Evolutionary conservation across 2,888 invertebrate genomes (phyloP), one percentile per base, ranked within the genome.

Genomic region (Odontocolon sp.): DNA sequence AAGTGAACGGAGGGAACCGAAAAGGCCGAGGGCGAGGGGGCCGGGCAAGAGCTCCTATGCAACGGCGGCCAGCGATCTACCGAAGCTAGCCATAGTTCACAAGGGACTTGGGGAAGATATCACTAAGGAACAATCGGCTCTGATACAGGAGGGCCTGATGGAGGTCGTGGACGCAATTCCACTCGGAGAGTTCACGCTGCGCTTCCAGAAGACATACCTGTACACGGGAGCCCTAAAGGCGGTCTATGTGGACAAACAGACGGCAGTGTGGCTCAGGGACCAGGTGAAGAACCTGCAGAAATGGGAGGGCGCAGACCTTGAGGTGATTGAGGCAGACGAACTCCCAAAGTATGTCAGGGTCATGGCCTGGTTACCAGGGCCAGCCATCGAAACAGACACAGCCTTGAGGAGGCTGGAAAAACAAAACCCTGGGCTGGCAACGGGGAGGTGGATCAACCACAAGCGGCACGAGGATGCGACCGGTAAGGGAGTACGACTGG

Each of bases 381-480:
- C 50, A 8, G 14, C 38, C 1, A 16, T 21, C 1, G 54, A 50
- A n/a, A 66, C 52, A 3, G 14, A 14, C 23, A 28, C 72, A 57
- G 38, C 68, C 26, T 33, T 80, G 14, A 6, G 64, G 16, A 68
- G 74, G 18, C 61, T 80, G 36, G 70, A 63, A 8, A 40, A 50
- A 16, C 78, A 72, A 3, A 79, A 74, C 36, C 11, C 72, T 8
- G 76, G 78, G 4, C 45, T 80, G 11, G 57, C 57, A 36, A 61
- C 78, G 11, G 66, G 68, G 38, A 68, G 64, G 3, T 78, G 78
- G 78, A 72, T 70, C 31, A 38, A 59, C 42, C 61, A 67, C n/a
- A 71, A 70, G n/a, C 5, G 71, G 57, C 33, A 67, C 72, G 14
- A 38, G 42, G 42, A 21, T 3, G 28, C 26, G 3, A 3, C 57